Evolutionary conservation across 2,797 vertebrate species (phyloP), one percentile per base, ranked within the genome.

Genomic region (Sus cebifrons): DNA sequence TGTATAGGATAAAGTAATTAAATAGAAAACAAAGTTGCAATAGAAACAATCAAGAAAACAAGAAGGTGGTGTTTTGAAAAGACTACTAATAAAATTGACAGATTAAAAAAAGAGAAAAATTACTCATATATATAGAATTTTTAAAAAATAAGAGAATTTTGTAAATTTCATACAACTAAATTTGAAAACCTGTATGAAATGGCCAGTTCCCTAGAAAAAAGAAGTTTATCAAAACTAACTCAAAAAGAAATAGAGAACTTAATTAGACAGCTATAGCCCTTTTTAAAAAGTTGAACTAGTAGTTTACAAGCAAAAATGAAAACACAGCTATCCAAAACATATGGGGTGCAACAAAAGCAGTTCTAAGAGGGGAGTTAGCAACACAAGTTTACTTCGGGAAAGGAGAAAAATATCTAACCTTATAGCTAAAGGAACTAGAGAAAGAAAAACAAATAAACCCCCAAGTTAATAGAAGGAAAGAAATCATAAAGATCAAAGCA

Each of bases 161-260:
- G 40, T 88, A 79, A 89, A 83, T 36, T n/a, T 81, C 10, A 54
- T 15, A 32, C 32, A 92, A 82, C n/a, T 73, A 96, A 78, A 95
- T 82, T 85, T 93, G 32, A 91, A 96, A 82, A 58, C 25, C 68
- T 89, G 20, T 0, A 44, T 70, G 58, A 96, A 82, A 95, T 14
- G 74, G 27, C 21, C 60, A 89, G 74, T 95, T 96, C 64, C 20
- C 67, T 87, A 92, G 75, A 95, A 96, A 97, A 71, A 77, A 23
- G 82, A 92, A 92, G 88, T 36, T 68, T 93, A 86, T 36, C 40
- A 94, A 95, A 95, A 88, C 32, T 82, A 20, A 93, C 56, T 97
- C 29, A 90, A 94, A 54, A 96, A 95, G 85, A 95, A 96, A 87
- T 14, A 92, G 79, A 93, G 95, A 95, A 84, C 82, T 84, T 96